Evolutionary conservation across 2,113 vertebrate genomes (phyloP).

Genomic region (human (Homo sapiens)): DNA sequence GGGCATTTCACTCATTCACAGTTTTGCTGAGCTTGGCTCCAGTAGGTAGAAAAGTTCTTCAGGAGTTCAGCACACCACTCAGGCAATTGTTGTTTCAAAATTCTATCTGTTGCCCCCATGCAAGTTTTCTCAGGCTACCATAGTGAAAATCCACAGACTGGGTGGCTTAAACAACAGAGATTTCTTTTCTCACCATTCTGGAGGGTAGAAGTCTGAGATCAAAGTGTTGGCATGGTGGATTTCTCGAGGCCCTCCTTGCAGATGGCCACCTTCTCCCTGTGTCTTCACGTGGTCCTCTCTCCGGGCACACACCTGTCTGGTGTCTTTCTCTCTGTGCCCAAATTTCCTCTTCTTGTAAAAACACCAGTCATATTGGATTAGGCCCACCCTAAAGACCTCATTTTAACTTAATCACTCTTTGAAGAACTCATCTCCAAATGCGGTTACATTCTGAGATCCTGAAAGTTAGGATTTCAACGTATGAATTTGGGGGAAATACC

Average conservation of each 20-base stretch:
- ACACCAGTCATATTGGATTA: neutral
- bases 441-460: neutral
- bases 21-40: neutral
- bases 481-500: neutral
- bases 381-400: neutral
- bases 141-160: neutral
- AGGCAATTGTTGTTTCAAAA: neutral
- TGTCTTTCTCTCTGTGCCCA: neutral
- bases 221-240: neutral
- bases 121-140: neutral
- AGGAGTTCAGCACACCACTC: neutral
- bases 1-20: neutral
- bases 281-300: neutral
- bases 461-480: neutral
- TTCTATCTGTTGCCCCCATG: neutral
- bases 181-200: neutral
- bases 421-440: neutral
- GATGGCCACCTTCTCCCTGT: neutral
- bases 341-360: neutral
- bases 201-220: neutral
- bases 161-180: neutral
- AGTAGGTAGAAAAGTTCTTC: neutral
- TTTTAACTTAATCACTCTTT: neutral
- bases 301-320: neutral
- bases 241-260: neutral